Base-by-base conservation (phyloP, 1,140 invertebrate species). In the Drosophila dunni region DNA sequence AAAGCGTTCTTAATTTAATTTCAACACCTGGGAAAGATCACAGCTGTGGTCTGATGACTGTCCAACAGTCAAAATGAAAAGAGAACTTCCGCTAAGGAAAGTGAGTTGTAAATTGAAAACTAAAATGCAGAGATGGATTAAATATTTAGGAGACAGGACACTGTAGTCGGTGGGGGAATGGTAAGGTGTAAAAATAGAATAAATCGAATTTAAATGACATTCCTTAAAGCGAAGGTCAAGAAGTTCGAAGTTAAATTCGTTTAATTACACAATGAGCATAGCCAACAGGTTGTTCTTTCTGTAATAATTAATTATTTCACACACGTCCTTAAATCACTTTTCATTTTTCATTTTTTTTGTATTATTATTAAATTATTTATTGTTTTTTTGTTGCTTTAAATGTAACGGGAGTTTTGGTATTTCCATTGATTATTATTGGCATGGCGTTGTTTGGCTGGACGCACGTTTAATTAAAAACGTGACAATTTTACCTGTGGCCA, bases 401-500 rank as follows among this genome's bases (percentile, higher is more conserved):
- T 68, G 38, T 38, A 34, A n/a, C 13, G 50, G 33, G 58, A 62
- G 60, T 65, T 48, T 51, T 71, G 60, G 61, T 61, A 65, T 48
- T 48, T 56, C 29, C 77, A 84, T 84, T 84, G 81, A 84, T 78
- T 78, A 83, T 83, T 82, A 64, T 76, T 77, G 42, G 45, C 56
- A 66, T 48, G 69, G 29, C 20, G 63, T 46, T 63, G 61, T 67
- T 74, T 64, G 50, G 42, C 42, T 46, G 63, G 62, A 46, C 40
- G 60, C 9, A 53, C 58, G 77, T 89, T 88, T 88, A 88, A 88
- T 88, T 88, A 88, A 88, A 88, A 88, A 88, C 83, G 83, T 88
- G 83, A 88, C 83, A 88, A 88, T 88, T 88, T 80, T 69, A 89
- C 83, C 83, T 89, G 73, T 80, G 83, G 73, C 84, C 66, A 80